phyloP scores from a whole-genome alignment of 2,113 vertebrate species.

The Cyprinodon variegatus region DNA sequence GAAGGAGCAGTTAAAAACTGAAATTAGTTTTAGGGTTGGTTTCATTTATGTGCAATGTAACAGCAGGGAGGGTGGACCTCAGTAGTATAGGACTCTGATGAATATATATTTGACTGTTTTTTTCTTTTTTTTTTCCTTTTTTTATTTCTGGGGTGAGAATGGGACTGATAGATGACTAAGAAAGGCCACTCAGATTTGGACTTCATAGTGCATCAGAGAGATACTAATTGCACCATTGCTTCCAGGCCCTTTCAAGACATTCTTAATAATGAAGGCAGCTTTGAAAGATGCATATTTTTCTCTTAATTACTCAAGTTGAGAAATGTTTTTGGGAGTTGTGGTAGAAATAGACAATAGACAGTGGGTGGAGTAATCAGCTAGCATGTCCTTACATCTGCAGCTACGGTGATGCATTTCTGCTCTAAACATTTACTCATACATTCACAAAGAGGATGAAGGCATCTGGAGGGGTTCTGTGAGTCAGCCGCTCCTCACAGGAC shows the following conservation, averaged over 20 bases:
- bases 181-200: slow-evolving; percentile 75
- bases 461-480: slow-evolving; percentile 54
- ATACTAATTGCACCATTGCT: slow-evolving; percentile 28
- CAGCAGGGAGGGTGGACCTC: slow-evolving; percentile 48
- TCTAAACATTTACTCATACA: slow-evolving; percentile 73
- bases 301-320: slow-evolving; percentile 15
- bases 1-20: slow-evolving; percentile 28
- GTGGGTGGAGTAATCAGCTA: slow-evolving; percentile 36
- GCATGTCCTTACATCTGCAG: slow-evolving; percentile 30
- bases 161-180: slow-evolving; percentile 27
- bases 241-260: slow-evolving; percentile 58
- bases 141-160: no score
- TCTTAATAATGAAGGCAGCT: slow-evolving; percentile 65
- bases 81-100: slow-evolving; percentile 28
- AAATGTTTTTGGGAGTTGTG: slow-evolving; percentile 24
- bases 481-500: slow-evolving; percentile 57
- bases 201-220: slow-evolving; percentile 71
- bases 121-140: no score
- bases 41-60: slow-evolving; percentile 37
- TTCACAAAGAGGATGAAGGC: slow-evolving; percentile 73
- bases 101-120: slow-evolving; percentile 36
- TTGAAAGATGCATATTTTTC: slow-evolving; percentile 56
- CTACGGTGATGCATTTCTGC: slow-evolving; percentile 32
- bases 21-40: slow-evolving; percentile 7
- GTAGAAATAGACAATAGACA: slow-evolving; percentile 32